These are phyloP conservation scores for Cliona cf. orientalis DNA, from an alignment of 37 sponge, comb jelly and placozoan genomes.

Conservation along the genomic window DNA sequence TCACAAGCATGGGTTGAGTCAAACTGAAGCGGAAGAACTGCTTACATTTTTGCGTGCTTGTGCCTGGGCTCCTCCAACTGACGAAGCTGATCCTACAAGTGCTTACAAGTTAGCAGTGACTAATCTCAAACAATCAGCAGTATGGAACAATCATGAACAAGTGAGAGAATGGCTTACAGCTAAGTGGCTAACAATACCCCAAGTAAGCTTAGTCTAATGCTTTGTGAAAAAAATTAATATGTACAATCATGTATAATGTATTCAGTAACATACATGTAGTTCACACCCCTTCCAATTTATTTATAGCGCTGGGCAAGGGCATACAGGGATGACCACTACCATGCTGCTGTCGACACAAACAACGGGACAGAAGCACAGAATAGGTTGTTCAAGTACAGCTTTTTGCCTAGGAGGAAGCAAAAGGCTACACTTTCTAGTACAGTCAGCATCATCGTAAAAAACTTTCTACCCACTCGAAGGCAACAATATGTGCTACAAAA, in stretches of 20 bases:
- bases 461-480: neutral
- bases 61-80: constrained; percentile 15
- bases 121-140: neutral
- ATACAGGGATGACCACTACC: neutral
- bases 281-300: too few relatives aligned
- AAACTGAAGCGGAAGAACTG: neutral
- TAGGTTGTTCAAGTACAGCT: constrained; percentile 1
- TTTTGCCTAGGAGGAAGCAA: constrained; percentile 1
- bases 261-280: neutral
- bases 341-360: constrained; percentile 9
- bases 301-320: constrained; percentile 10
- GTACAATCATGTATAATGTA: neutral
- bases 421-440: neutral
- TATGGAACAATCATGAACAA: neutral
- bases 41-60: neutral
- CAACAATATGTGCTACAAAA: neutral
- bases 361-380: constrained; percentile 15
- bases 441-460: neutral
- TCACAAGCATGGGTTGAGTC: constrained; percentile 2
- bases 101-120: constrained; percentile 1
- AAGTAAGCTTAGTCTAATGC: neutral
- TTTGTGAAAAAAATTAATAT: neutral
- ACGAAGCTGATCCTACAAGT: neutral
- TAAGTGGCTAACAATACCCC: neutral
- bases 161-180: constrained; percentile 2